Evolutionary conservation across 2,113 vertebrate genomes (phyloP), one percentile per base, ranked within the genome.

Genomic region (Paedocypris sp.): DNA sequence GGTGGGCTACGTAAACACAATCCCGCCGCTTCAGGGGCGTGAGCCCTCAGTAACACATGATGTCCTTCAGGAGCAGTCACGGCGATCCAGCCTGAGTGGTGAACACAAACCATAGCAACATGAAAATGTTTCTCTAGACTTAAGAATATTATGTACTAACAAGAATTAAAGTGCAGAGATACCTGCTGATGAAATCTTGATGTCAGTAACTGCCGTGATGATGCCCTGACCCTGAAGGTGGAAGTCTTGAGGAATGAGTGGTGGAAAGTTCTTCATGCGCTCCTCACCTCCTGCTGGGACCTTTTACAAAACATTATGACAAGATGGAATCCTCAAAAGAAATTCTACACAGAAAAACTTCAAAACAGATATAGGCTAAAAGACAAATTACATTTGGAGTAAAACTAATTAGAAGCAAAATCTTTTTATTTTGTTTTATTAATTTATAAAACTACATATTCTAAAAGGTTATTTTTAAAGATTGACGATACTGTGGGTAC

Each of bases 171-270:
- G 10, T 47, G 7, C 2, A 15, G 16, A 18, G 3, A 3, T 80
- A 97, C 94, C 94, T 86, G 91, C 89, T 63, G 94, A 93, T 1
- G 91, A 94, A 68, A 98, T 77, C 43, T 84, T 94, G 80, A 98
- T 82, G 73, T 98, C 94, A n/a, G 89, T 89, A 0, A 86, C 76
- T 11, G 91, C 94, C 43, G 89, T 79, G n/a, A 46, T 61, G 6
- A 64, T 46, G 10, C 82, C 85, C 50, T 72, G 73, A 25, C 91
- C 91, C 76, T 83, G 60, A 72, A 97, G 45, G 1, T 56, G 78
- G 49, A 94, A 74, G 13, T 97, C 92, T 76, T 88, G 81, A 60
- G 86, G 70, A 58, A 88, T 50, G 35, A 98, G 70, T 0, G 77
- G 68, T 0, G 93, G 94, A 49, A 97, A 98, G 1, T 67, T 59